These are phyloP conservation scores for Polydrusus tereticollis DNA, from an alignment of 2,888 invertebrate genomes.

Conservation along the genomic window DNA sequence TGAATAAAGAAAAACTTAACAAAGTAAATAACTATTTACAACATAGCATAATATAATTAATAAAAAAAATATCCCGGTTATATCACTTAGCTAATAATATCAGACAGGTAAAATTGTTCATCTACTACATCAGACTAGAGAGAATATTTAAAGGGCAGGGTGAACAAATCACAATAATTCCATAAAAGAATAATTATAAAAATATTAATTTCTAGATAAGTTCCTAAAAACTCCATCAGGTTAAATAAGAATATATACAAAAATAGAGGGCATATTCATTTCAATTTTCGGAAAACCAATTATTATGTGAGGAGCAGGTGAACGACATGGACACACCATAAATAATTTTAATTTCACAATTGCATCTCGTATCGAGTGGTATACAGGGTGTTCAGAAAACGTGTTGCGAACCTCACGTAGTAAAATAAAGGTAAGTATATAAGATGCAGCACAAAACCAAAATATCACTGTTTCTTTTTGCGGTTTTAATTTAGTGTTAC, in stretches of 20 bases:
- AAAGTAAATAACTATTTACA: constrained; percentile 31
- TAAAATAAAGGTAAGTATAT: too few species aligned
- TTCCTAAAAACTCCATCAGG: constrained; percentile 1
- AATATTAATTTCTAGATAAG: constrained; percentile 20
- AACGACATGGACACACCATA: too few species aligned
- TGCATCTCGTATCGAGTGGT: too few species aligned
- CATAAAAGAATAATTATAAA: constrained; percentile 22
- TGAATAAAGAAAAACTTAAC: not conserved
- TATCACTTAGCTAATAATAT: constrained; percentile 44
- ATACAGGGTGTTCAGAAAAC: too few species aligned
- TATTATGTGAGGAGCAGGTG: too few species aligned
- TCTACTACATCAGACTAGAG: constrained; percentile 34
- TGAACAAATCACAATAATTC: constrained; percentile 28
- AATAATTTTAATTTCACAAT: too few species aligned
- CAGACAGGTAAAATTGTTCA: constrained; percentile 31
- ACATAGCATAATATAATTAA: constrained; percentile 41
- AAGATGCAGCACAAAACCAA: too few species aligned
- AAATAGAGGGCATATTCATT: not conserved
- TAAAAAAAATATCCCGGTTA: constrained; percentile 31
- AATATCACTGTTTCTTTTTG: too few species aligned
- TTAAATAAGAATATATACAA: not conserved
- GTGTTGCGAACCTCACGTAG: too few species aligned
- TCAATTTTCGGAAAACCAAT: too few species aligned
- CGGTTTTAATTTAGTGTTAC: too few species aligned
- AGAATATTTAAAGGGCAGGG: constrained; percentile 32